These are phyloP conservation scores for Sitodiplosis mosellana DNA, from an alignment of 1,140 invertebrate species.

Conservation along the genomic window DNA sequence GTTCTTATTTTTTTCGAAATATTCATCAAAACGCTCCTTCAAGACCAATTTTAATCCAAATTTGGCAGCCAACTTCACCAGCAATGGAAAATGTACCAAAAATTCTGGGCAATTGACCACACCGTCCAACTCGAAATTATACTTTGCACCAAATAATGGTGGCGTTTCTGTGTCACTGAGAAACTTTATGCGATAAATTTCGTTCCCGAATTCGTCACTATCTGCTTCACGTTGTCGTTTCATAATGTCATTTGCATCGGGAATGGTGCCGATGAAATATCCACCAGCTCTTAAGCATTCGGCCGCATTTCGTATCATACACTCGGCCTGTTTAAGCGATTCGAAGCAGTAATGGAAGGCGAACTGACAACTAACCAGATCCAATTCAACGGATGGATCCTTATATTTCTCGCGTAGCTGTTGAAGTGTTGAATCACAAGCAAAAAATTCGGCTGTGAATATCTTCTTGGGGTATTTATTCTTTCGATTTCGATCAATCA, in stretches of 20 bases:
- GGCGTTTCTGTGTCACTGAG: constrained; percentile 46
- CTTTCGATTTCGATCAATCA: constrained; percentile 19
- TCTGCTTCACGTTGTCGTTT: constrained; percentile 31
- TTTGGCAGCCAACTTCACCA: constrained; percentile 66
- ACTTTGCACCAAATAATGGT: constrained; percentile 89
- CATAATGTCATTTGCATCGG: constrained; percentile 83
- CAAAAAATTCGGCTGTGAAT: constrained; percentile 82
- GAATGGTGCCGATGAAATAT: constrained; percentile 92
- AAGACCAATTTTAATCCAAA: constrained; percentile 62
- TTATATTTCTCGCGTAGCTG: constrained; percentile 48
- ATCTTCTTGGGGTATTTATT: constrained; percentile 21
- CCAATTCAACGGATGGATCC: constrained; percentile 57
- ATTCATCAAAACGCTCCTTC: constrained; percentile 61
- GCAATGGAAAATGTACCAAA: constrained; percentile 78
- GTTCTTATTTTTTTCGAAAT: constrained; percentile 46
- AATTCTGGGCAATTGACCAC: constrained; percentile 98
- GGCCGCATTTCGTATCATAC: constrained; percentile 82
- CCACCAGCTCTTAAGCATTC: constrained; percentile 77
- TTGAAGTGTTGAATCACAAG: constrained; percentile 78
- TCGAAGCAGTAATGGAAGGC: constrained; percentile 95
- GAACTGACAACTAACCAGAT: constrained; percentile 94
- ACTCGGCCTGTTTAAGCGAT: constrained; percentile 71
- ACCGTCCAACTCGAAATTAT: constrained; percentile 88
- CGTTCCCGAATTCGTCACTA: constrained; percentile 62
- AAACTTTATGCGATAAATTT: constrained; percentile 69